Percentiles rank a stretch among this genome's conserved stretches.
These are phyloP conservation scores for Pteronura brasiliensis DNA, from an alignment of 2,113 vertebrate genomes.

Conservation along the genomic window DNA sequence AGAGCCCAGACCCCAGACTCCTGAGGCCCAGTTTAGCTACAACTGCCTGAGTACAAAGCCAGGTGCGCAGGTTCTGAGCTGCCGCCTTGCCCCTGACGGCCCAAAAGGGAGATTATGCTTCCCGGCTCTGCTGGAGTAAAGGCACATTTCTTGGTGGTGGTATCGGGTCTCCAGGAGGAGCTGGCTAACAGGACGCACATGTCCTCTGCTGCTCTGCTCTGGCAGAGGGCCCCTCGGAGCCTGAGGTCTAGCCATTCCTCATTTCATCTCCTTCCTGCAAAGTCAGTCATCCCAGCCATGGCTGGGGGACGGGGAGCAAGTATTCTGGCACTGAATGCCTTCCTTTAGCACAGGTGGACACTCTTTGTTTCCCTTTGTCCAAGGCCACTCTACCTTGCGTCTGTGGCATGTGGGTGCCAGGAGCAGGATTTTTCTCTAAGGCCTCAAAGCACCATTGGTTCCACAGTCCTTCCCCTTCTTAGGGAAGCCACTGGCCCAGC, in stretches of 20 bases:
- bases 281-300: background rate
- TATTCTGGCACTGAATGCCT: background rate
- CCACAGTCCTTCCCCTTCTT: background rate
- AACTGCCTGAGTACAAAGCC: background rate
- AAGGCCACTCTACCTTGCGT: background rate
- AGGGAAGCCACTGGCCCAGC: background rate
- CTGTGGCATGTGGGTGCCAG: background rate
- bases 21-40: background rate
- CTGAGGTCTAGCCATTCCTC: background rate
- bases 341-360: background rate
- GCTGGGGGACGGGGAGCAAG: background rate
- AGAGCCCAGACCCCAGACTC: background rate
- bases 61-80: background rate
- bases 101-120: background rate
- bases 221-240: background rate
- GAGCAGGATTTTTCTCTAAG: background rate
- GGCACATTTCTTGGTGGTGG: background rate
- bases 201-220: background rate
- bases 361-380: background rate
- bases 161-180: background rate
- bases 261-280: background rate
- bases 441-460: background rate
- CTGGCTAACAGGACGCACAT: background rate
- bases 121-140: background rate
- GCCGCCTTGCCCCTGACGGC: background rate